Conservation (phyloP, 2,888 invertebrate genomes). For the Erebia palarica region DNA sequence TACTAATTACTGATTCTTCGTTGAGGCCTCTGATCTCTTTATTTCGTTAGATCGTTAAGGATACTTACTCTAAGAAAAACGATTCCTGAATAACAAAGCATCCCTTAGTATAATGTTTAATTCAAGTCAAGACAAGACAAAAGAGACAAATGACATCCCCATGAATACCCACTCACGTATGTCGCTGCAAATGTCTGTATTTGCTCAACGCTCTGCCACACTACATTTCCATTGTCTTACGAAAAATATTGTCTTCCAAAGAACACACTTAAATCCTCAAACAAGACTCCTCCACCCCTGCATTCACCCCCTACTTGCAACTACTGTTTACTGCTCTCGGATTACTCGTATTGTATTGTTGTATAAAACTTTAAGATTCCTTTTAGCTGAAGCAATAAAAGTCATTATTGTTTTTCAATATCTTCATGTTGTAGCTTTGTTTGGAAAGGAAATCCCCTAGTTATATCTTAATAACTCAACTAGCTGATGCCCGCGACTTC, state of each 20-base stretch:
- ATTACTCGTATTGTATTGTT: slow-evolving; percentile 39
- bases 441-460: background rate
- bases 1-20: too few relatives aligned
- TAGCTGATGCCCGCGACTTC: too few relatives aligned
- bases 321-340: slow-evolving; percentile 44
- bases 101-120: background rate
- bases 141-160: slow-evolving; percentile 24
- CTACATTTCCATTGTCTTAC: slow-evolving; percentile 34
- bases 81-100: background rate
- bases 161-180: slow-evolving; percentile 28
- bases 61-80: too few relatives aligned
- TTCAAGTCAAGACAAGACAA: slow-evolving; percentile 23
- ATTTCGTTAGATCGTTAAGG: background rate
- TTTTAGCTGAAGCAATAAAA: slow-evolving; percentile 34
- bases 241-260: slow-evolving; percentile 44
- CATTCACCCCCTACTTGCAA: slow-evolving; percentile 17
- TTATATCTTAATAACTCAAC: too few relatives aligned
- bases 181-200: slow-evolving; percentile 27
- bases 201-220: slow-evolving; percentile 15
- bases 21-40: background rate
- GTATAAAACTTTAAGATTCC: slow-evolving; percentile 30
- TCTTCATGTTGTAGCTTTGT: background rate
- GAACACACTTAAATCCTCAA: slow-evolving; percentile 46
- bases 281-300: slow-evolving; percentile 33
- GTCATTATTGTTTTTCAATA: slow-evolving; percentile 30